phyloP scores from a whole-genome alignment of 2,888 invertebrate genomes.

The Drosophila diplacantha region DNA sequence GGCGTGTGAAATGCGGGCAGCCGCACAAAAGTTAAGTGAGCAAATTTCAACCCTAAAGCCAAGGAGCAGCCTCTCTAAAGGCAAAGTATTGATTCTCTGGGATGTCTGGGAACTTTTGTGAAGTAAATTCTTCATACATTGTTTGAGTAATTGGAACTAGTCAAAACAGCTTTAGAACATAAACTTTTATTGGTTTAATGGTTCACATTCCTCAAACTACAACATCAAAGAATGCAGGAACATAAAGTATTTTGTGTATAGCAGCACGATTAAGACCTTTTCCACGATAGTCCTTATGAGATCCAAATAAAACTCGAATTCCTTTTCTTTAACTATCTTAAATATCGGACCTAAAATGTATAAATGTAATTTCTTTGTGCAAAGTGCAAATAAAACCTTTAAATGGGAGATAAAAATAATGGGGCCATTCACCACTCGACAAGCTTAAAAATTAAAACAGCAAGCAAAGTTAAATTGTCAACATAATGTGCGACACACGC shows the following conservation, averaged over 20 bases:
- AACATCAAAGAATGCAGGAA: slow-evolving; percentile 5
- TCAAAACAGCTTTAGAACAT: slow-evolving; percentile 1
- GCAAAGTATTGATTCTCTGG: not conserved
- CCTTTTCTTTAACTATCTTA: not conserved
- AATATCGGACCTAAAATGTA: not conserved
- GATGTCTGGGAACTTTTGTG: not conserved
- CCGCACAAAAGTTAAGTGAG: slow-evolving; percentile 2
- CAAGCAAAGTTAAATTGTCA: slow-evolving; percentile 32
- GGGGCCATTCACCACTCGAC: slow-evolving; percentile 25
- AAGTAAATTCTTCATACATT: slow-evolving; percentile 12
- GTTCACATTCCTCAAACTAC: not conserved
- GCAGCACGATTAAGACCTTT: not conserved
- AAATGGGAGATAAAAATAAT: slow-evolving; percentile 20
- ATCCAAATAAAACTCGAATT: not conserved
- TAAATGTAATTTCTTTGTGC: too few species aligned
- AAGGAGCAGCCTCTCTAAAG: not conserved
- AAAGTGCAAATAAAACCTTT: slow-evolving; percentile 14
- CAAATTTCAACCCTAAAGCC: slow-evolving; percentile 12
- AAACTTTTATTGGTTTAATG: slow-evolving; percentile 2
- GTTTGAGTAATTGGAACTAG: slow-evolving; percentile 10
- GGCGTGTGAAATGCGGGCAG: slow-evolving; percentile 36
- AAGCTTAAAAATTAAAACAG: slow-evolving; percentile 16
- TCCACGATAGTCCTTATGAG: too few species aligned
- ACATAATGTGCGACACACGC: slow-evolving; percentile 14
- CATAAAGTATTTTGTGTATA: not conserved